Base-by-base conservation (phyloP, 2,888 invertebrate species). In the Helobdella robusta region DNA sequence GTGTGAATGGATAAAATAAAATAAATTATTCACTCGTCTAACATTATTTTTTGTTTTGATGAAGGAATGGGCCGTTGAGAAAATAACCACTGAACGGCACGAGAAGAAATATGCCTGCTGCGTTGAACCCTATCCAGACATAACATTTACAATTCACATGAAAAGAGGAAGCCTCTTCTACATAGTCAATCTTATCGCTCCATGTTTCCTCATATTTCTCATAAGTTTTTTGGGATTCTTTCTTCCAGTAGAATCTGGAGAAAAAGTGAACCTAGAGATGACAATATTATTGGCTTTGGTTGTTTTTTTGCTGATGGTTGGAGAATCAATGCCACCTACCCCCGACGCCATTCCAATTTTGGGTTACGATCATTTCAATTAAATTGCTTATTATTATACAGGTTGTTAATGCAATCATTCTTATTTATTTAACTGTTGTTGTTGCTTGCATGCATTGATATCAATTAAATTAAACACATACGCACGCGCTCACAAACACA, bases 41-140 rank as follows among this genome's bases (percentile, higher is more conserved):
- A n/a, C 8, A 40, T 40, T 15, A 15, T 40, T 40, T 11, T 11
- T 40, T 40, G 44, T 11, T 40, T 40, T 40, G n/a, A 18, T 59
- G 11, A 89, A 89, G 2, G 69, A 70, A 59, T 70, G 69, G 69
- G 62, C 67, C 52, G 71, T 71, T 11, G 71, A 71, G 87, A 67
- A 52, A 50, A 68, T 46, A 64, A 68, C 67, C 6, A 68, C 69
- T 11, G 63, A 66, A 23, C 59, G 73, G 8, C 67, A 70, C 61
- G 70, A 61, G 28, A 70, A 70, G 65, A 62, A 68, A 23, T 74
- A 73, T 59, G 73, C 72, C 44, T 73, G 73, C 66, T 74, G 73
- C 62, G 58, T 62, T 30, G 72, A 74, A 62, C 72, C 71, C 1
- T 73, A 73, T 50, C 73, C 73, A 2, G 73, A 73, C 63, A 71